Evolutionary conservation across 2,888 invertebrate species (phyloP).

Genomic region (Ypsolopha scabrella): DNA sequence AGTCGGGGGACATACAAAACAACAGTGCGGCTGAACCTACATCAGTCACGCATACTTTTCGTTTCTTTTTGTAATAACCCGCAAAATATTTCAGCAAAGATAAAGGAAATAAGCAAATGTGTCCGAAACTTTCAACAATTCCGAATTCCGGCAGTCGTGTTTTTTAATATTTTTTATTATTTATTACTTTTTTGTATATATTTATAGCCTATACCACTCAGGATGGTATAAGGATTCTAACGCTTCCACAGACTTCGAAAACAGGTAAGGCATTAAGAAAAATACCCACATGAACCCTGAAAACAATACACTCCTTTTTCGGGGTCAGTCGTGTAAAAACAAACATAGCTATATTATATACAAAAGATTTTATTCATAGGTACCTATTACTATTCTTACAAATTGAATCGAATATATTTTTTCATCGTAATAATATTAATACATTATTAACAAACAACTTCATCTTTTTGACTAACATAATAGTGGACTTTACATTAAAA

Average conservation of each 20-base stretch:
- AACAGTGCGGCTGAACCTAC: not conserved
- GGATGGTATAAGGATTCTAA: too few species aligned
- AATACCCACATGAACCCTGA: too few species aligned
- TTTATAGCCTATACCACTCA: too few species aligned
- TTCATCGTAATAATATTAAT: slow-evolving; percentile 7
- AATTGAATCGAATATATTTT: slow-evolving; percentile 10
- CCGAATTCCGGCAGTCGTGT: too few species aligned
- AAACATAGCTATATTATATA: not conserved
- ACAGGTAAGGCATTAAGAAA: too few species aligned
- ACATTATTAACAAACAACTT: slow-evolving; percentile 2
- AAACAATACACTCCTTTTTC: too few species aligned
- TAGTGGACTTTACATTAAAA: not conserved
- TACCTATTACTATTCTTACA: slow-evolving; percentile 7
- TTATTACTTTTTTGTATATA: too few species aligned
- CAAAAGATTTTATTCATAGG: slow-evolving; percentile 1
- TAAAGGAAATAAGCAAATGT: slow-evolving; percentile 19
- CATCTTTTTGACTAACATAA: slow-evolving; percentile 1
- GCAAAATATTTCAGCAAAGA: slow-evolving; percentile 4
- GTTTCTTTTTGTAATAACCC: not conserved
- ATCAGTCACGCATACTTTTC: not conserved
- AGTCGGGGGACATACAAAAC: too few species aligned
- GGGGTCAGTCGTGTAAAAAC: too few species aligned
- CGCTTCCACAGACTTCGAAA: too few species aligned
- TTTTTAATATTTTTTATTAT: too few species aligned
- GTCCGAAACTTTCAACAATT: slow-evolving; percentile 34